These are phyloP conservation scores for Cynopterus sphinx DNA, from an alignment of 2,797 vertebrate species.

Conservation along the genomic window DNA sequence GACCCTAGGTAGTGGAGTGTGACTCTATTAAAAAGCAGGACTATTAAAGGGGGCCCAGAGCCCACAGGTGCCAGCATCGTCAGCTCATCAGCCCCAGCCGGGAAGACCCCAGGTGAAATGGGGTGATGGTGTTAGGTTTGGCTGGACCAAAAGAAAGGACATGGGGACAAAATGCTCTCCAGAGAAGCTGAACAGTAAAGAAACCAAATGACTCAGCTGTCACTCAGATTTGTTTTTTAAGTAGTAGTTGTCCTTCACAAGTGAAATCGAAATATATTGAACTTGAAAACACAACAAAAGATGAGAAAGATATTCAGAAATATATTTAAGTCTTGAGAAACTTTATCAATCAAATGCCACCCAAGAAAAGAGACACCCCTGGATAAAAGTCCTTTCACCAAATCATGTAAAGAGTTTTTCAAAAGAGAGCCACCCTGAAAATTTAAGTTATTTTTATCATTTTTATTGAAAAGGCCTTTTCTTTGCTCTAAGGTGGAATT, in stretches of 20 bases:
- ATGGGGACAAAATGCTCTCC: background rate
- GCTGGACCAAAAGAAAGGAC: background rate
- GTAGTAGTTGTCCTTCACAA: background rate
- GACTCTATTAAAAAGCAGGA: background rate
- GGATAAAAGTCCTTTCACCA: background rate
- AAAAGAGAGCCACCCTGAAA: slow-evolving; percentile 39
- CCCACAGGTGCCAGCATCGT: too few species aligned
- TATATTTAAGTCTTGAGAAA: slow-evolving; percentile 44
- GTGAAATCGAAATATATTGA: slow-evolving; percentile 13
- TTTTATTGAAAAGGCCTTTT: slow-evolving; percentile 62
- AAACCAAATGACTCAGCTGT: background rate
- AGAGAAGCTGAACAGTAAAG: background rate
- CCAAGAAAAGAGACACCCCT: slow-evolving; percentile 13
- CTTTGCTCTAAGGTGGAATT: slow-evolving; percentile 30
- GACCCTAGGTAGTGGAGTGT: background rate
- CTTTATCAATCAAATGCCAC: slow-evolving; percentile 35
- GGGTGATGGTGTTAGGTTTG: background rate
- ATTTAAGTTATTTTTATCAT: slow-evolving; percentile 62
- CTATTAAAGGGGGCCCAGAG: background rate
- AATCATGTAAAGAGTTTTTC: slow-evolving; percentile 41
- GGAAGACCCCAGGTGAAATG: background rate
- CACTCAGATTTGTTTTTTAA: background rate
- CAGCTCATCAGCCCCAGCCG: background rate
- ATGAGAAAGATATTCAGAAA: slow-evolving; percentile 41
- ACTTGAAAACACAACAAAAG: background rate